Evolutionary conservation across 1,140 invertebrate genomes (phyloP).

Genomic region (Platyura marginata): DNA sequence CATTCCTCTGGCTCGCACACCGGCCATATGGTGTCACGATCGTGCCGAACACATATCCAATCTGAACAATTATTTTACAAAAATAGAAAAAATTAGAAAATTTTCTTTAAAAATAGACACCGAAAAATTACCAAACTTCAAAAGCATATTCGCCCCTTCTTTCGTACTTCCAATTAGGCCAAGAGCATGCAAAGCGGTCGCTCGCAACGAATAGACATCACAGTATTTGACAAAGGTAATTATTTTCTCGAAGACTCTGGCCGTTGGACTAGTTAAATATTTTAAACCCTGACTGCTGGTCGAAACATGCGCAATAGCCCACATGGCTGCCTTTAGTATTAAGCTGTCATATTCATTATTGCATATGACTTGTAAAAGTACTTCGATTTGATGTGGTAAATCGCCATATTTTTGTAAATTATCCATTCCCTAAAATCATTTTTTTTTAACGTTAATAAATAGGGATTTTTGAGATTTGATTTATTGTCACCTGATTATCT

Average conservation of each 20-base stretch:
- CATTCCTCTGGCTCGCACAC: constrained; percentile 49
- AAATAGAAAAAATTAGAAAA: background rate
- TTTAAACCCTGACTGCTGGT: constrained; percentile 53
- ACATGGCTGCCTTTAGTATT: constrained; percentile 72
- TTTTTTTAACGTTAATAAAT: too few species aligned
- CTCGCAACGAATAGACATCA: constrained; percentile 69
- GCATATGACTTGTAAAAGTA: too few species aligned
- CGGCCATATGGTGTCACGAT: constrained; percentile 67
- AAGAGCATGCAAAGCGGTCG: constrained; percentile 74
- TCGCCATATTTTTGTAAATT: constrained; percentile 33
- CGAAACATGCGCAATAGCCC: constrained; percentile 72
- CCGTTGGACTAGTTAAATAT: constrained; percentile 36
- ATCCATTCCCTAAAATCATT: constrained; percentile 43
- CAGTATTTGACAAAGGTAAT: constrained; percentile 49
- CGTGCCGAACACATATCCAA: constrained; percentile 69
- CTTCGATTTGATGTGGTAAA: too few species aligned
- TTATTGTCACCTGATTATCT: too few species aligned
- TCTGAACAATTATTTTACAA: constrained; percentile 28
- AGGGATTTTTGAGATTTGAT: too few species aligned
- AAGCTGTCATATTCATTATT: constrained; percentile 48
- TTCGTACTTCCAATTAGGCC: constrained; percentile 66
- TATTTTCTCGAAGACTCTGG: constrained; percentile 19
- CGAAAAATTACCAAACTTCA: constrained; percentile 39
- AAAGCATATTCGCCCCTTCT: constrained; percentile 56
- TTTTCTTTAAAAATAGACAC: constrained; percentile 3